Evolutionary conservation across 2,797 vertebrate species (phyloP), one percentile per base, ranked within the genome.

Genomic region (Enteromius unitaeniatus): DNA sequence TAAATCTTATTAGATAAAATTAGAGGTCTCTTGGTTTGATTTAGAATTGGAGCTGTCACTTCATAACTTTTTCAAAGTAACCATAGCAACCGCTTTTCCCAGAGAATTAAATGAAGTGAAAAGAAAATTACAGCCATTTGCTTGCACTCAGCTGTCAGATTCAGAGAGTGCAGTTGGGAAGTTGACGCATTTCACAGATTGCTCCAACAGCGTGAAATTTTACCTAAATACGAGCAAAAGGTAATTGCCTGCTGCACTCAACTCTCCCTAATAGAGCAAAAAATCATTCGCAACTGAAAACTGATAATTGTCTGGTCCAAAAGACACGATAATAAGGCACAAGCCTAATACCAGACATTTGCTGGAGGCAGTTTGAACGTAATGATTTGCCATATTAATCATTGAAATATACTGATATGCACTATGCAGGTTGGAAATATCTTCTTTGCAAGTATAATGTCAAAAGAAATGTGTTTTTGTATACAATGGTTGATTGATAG

Each of bases 101-200:
- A 28, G 75, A 62, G 10, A 78, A 42, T 4, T 23, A 40, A 26
- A 62, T 47, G 40, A 64, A 31, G 21, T 31, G 58, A 78, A 78
- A 78, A 64, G 75, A 23, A 78, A 78, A 78, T 78, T 28, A 78
- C 40, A 78, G 58, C 17, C 10, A 78, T 78, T 78, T 78, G 58
- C 17, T 23, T 45, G 58, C 75, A 64, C 75, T 78, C 75, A 47
- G 75, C 37, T 47, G 58, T 78, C 40, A 31, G 58, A 62, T 45
- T 78, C 55, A 78, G 55, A 8, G n/a, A 77, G 37, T 62, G 75
- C 75, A 28, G 55, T 77, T 62, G 26, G 55, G n/a, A 45, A 77
- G 37, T 62, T 62, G 55, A 77, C 40, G 60, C 55, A 64, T 64
- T 23, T 47, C 75, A 47, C 23, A 9, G 45, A 64, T 28, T 45